Evolutionary conservation across 2,888 invertebrate genomes (phyloP).

Genomic region (Ichneumoninae sp.): DNA sequence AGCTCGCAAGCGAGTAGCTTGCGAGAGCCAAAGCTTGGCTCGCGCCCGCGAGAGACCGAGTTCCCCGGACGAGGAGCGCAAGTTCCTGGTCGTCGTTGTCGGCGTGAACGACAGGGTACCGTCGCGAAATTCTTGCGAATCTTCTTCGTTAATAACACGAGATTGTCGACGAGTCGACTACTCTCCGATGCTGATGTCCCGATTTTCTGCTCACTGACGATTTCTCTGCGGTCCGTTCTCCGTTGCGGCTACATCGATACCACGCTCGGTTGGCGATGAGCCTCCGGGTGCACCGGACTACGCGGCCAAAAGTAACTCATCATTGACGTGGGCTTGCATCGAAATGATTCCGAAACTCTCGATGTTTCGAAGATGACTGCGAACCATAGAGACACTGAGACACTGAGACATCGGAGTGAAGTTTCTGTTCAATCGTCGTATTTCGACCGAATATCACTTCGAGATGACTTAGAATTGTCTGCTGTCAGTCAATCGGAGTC

Average conservation of each 20-base stretch:
- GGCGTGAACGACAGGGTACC: constrained; percentile 52
- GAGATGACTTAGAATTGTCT: neutral
- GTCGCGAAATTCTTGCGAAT: constrained; percentile 50
- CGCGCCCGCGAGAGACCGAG: constrained; percentile 54
- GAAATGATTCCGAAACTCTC: constrained; percentile 2
- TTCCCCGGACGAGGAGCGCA: constrained; percentile 53
- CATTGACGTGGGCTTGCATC: constrained; percentile 35
- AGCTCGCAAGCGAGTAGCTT: constrained; percentile 83
- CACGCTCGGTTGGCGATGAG: constrained; percentile 9
- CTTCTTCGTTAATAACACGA: constrained; percentile 56
- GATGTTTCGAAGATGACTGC: neutral
- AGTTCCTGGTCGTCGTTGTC: constrained; percentile 56
- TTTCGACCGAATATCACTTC: neutral
- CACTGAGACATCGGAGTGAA: neutral
- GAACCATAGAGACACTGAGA: neutral
- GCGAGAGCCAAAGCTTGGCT: constrained; percentile 84
- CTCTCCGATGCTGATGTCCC: constrained; percentile 9
- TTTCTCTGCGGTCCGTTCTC: constrained; percentile 2
- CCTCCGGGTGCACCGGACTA: neutral
- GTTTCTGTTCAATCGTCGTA: neutral
- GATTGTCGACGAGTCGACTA: constrained; percentile 10
- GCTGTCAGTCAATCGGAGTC: neutral
- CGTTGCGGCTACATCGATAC: neutral
- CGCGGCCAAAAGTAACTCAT: constrained; percentile 44
- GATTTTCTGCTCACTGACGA: neutral